Conservation (phyloP, 2,113 vertebrate genomes). For the Danio rerio region DNA sequence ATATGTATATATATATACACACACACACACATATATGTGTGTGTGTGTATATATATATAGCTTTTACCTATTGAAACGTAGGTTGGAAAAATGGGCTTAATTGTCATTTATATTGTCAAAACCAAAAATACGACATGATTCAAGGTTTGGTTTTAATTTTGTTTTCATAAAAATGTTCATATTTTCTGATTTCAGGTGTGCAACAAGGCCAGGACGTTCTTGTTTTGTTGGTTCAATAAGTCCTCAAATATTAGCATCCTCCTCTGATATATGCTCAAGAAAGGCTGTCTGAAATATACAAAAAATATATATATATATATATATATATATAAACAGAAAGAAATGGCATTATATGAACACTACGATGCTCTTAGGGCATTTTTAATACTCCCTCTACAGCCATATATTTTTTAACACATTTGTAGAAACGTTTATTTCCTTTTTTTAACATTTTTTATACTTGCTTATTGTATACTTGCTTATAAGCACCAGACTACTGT, state of each 20-base stretch:
- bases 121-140: background rate
- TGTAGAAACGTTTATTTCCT: constrained; percentile 40
- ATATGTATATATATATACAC: too few species aligned
- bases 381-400: constrained; percentile 62
- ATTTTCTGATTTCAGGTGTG: background rate
- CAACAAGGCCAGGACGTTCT: background rate
- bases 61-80: background rate
- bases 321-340: too few species aligned
- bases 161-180: background rate
- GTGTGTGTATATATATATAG: too few species aligned
- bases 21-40: too few species aligned
- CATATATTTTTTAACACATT: constrained; percentile 49
- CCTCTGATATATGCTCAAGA: background rate
- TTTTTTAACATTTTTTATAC: constrained; percentile 19
- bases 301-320: background rate
- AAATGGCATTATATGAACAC: constrained; percentile 51
- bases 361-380: constrained; percentile 70
- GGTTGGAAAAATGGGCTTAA: background rate
- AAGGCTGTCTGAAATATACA: background rate
- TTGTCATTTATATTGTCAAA: background rate
- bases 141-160: background rate
- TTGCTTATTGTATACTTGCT: constrained; percentile 42
- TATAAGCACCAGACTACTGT: constrained; percentile 47
- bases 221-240: background rate
- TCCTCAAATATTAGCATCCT: background rate